Evolutionary conservation across 2,797 vertebrate species (phyloP), one percentile per base, ranked within the genome.

Genomic region (Percopsis omiscomaycus): DNA sequence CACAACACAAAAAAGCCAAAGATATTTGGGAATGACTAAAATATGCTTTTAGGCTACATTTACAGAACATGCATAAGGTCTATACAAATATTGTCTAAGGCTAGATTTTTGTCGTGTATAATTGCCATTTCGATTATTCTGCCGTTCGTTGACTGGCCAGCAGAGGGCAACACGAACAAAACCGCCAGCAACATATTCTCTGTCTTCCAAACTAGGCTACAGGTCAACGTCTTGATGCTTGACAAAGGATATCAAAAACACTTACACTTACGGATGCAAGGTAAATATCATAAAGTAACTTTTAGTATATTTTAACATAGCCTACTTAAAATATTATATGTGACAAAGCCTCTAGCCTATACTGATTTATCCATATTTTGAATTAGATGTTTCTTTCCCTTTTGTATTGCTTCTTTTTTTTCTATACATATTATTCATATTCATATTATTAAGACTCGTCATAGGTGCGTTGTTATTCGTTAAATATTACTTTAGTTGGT

Each of bases 111-210:
- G 22, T 22, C 22, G 22, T 22, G 22, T 22, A 22, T 1, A 22
- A 22, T 22, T 22, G 22, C 22, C 22, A 22, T 22, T 47, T 4
- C 42, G 11, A 11, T 13, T 13, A 1, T 12, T 1, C n/a, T 27
- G 69, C 68, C 71, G 30, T 81, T 83, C 76, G 16, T 52, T 11
- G 0, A 12, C n/a, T 72, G 69, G 59, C 58, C 92, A 62, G 83
- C 78, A 92, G 92, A 84, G 90, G 89, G 91, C 86, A 71, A 64
- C 73, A 76, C 75, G 66, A 77, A 59, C 86, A 74, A 71, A 50
- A 55, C 32, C 58, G 50, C 58, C 53, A 56, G 53, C 65, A 81
- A 42, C 61, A 60, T 57, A 16, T 15, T 46, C 47, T 66, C 27
- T 79, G 68, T 72, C 64, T 56, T 1, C 51, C 44, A 53, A 85